Percentiles rank a stretch among this genome's conserved stretches.
Conservation (phyloP, 2,888 invertebrate genomes). For the Apotomis betuletana region DNA sequence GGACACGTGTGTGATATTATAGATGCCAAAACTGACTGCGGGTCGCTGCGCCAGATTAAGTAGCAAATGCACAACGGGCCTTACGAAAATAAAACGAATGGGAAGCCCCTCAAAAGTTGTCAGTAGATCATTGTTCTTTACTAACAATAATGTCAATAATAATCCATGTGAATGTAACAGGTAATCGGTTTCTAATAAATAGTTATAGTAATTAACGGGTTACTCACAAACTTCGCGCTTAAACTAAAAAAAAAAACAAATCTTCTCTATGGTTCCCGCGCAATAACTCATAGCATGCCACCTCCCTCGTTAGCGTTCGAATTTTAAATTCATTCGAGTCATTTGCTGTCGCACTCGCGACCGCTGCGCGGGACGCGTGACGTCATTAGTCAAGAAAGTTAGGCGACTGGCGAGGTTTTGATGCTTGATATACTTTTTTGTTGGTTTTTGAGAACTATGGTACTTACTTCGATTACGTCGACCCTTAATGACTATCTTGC, state of each 20-base stretch:
- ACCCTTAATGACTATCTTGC: too few species aligned
- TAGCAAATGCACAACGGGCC: too few species aligned
- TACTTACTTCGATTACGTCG: too few species aligned
- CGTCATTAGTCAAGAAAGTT: constrained; percentile 77
- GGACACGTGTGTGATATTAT: too few species aligned
- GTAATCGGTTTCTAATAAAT: neutral
- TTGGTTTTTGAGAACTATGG: too few species aligned
- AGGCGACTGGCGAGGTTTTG: constrained; percentile 51
- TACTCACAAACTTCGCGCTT: neutral
- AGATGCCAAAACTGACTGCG: too few species aligned
- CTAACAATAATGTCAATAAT: neutral
- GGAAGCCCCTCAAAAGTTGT: too few species aligned
- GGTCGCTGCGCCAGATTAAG: too few species aligned
- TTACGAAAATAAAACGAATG: too few species aligned
- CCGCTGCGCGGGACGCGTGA: constrained; percentile 76
- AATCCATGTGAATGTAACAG: neutral
- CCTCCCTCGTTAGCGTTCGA: constrained; percentile 76
- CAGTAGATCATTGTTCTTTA: too few species aligned
- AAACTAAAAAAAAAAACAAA: neutral
- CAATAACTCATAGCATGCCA: constrained; percentile 69
- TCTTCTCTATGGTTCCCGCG: constrained; percentile 37
- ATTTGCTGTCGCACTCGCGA: constrained; percentile 73
- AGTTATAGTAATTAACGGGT: neutral
- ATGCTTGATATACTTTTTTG: too few species aligned
- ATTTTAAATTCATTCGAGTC: constrained; percentile 83